Percentiles rank a stretch among this genome's conserved stretches.
phyloP scores from a whole-genome alignment of 2,113 vertebrate genomes.

The Marcusenius ussheri region DNA sequence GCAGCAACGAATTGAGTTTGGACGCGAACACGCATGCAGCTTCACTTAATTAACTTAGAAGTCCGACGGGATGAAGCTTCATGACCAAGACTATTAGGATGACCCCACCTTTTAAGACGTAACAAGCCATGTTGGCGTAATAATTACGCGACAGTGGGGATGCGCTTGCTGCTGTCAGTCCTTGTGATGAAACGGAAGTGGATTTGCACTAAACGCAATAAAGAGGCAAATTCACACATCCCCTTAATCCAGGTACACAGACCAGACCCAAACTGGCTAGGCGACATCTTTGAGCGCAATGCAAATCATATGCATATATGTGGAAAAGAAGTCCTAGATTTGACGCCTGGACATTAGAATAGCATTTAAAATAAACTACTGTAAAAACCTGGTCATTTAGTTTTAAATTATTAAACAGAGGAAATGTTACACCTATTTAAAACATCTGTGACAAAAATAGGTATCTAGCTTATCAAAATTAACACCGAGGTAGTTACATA shows the following conservation, averaged over 20 bases:
- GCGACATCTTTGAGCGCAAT: neutral
- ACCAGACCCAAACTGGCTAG: neutral
- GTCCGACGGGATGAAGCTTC: neutral
- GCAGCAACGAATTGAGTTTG: neutral
- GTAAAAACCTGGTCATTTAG: neutral
- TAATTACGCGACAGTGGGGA: neutral
- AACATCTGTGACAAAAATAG: neutral
- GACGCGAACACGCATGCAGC: neutral
- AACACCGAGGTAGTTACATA: neutral
- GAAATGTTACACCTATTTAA: neutral
- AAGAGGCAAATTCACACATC: neutral
- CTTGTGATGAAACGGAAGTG: neutral
- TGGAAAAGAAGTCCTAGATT: neutral
- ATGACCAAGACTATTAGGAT: neutral
- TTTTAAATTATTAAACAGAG: neutral
- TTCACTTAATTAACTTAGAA: neutral
- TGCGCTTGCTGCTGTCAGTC: neutral
- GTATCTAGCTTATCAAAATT: neutral
- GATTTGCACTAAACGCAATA: neutral
- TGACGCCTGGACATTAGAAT: neutral
- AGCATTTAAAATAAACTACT: neutral
- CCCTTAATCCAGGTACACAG: neutral
- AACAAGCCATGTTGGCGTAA: neutral
- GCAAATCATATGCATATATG: neutral
- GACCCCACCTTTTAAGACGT: neutral